Base-by-base conservation (phyloP, 2,888 invertebrate genomes). In the Sphecodes monilicornis region DNA sequence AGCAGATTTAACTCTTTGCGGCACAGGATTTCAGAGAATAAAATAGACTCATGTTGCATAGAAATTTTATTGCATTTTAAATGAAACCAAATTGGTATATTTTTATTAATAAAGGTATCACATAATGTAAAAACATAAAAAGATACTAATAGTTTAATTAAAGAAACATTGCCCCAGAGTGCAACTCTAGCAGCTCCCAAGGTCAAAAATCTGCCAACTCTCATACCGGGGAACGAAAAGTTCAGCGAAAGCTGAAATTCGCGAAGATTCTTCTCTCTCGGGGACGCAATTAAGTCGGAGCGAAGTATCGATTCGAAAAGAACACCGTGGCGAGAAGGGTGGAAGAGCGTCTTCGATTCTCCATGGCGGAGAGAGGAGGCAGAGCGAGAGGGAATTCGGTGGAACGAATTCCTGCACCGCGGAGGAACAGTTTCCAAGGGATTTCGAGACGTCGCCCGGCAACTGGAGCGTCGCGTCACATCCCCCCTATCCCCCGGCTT, bases 341-440 rank as follows among this genome's bases (percentile, higher is more conserved):
- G 43, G 71, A 29, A 68, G 41, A 71, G 66, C 46, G 80, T 79
- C 73, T 79, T 68, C 77, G 82, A 84, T 76, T 57, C 73, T 43
- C n/a, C n/a, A 26, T 73, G 77, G 29, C 10, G 70, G 41, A 26
- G 41, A 26, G 41, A 71, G 66, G 66, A 41, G 26, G 76, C 39
- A 72, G 68, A 46, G 66, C 10, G 29, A 57, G 66, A 79, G 43
- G 18, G 64, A 80, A 77, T 80, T 69, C 50, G 29, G 76, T 78
- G 64, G 50, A 60, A 82, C 77, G 86, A 88, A 88, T 90, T 90
- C 88, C 86, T 57, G 78, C 57, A 13, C 66, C 39, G 54, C 71
- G 71, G 57, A 76, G 86, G 82, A 88, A 90, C 89, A 84, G 88
- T 90, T 90, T 89, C 90, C 86, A 87, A 90, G 84, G 87, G 78